Percentiles rank a stretch among this genome's conserved stretches.
Conservation (phyloP, 2,113 vertebrate genomes). For the Madoqua kirkii region DNA sequence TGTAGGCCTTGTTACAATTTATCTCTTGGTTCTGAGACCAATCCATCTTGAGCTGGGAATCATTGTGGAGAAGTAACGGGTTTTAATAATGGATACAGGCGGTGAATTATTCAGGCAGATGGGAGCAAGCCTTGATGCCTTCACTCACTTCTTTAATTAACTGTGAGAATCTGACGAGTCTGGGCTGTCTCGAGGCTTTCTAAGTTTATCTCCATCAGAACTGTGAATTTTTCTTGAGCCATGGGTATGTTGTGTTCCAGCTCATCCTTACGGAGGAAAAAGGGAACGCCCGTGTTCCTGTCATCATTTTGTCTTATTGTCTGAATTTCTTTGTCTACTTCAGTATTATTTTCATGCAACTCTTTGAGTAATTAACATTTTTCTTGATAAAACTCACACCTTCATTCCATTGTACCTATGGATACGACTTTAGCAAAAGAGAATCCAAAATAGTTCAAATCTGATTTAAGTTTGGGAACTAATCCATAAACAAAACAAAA, state of each 20-base stretch:
- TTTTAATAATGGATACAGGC: conserved; percentile 84
- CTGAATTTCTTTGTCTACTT: background rate
- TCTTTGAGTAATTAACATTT: background rate
- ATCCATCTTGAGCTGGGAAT: conserved; percentile 76
- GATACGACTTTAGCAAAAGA: background rate
- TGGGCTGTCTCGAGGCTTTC: conserved; percentile 68
- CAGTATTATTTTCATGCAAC: background rate
- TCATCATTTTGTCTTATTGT: background rate
- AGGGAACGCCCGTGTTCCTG: background rate
- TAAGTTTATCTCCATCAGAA: conserved; percentile 70
- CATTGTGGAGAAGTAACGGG: conserved; percentile 80
- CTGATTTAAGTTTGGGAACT: background rate
- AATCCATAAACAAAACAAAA: background rate
- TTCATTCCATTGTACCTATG: background rate
- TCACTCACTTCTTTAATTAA: conserved; percentile 84
- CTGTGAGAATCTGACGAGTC: conserved; percentile 76
- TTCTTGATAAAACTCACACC: background rate
- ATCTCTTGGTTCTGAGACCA: conserved; percentile 82
- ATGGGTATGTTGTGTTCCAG: conserved; percentile 39
- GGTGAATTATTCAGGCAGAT: conserved; percentile 85
- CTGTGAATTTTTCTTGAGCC: conserved; percentile 59
- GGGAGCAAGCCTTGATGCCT: conserved; percentile 76
- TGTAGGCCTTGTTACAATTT: conserved; percentile 83
- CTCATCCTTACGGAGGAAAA: background rate
- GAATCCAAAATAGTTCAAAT: background rate